Percentiles rank a stretch among this genome's conserved stretches.
Evolutionary conservation across 2,888 invertebrate genomes (phyloP).

Genomic region (Lycocerus yunnanus): DNA sequence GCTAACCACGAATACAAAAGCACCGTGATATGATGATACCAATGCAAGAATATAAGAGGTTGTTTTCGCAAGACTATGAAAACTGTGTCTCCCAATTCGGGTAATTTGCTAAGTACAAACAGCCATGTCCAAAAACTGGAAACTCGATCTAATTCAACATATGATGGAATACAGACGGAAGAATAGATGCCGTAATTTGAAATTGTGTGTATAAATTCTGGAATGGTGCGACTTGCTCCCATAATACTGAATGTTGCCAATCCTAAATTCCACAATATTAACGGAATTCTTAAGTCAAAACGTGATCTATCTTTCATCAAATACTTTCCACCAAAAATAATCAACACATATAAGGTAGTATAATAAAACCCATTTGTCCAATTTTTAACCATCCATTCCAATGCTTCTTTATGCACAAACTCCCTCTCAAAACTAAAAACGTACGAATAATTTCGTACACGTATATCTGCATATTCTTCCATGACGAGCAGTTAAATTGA

Average conservation of each 20-base stretch:
- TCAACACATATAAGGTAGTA: constrained; percentile 84
- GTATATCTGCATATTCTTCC: constrained; percentile 63
- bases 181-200: constrained; percentile 91
- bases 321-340: constrained; percentile 92
- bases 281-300: constrained; percentile 84
- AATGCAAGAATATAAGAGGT: constrained; percentile 91
- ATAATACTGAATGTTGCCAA: constrained; percentile 94
- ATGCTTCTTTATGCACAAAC: constrained; percentile 86
- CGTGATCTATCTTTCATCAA: constrained; percentile 91
- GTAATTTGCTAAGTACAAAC: constrained; percentile 95
- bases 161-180: constrained; percentile 95
- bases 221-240: constrained; percentile 90
- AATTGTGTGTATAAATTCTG: constrained; percentile 88
- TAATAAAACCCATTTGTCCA: constrained; percentile 94
- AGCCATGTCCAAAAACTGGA: constrained; percentile 98
- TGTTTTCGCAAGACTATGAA: constrained; percentile 93
- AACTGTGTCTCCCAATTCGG: constrained; percentile 94
- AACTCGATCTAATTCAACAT: constrained; percentile 88
- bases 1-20: constrained; percentile 95
- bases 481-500: constrained; percentile 26
- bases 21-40: constrained; percentile 97
- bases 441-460: constrained; percentile 87
- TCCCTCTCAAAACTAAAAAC: constrained; percentile 94
- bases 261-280: constrained; percentile 90
- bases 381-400: constrained; percentile 94